Base-by-base conservation (phyloP, 2,113 vertebrate genomes). In the Heterochromis multidens region DNA sequence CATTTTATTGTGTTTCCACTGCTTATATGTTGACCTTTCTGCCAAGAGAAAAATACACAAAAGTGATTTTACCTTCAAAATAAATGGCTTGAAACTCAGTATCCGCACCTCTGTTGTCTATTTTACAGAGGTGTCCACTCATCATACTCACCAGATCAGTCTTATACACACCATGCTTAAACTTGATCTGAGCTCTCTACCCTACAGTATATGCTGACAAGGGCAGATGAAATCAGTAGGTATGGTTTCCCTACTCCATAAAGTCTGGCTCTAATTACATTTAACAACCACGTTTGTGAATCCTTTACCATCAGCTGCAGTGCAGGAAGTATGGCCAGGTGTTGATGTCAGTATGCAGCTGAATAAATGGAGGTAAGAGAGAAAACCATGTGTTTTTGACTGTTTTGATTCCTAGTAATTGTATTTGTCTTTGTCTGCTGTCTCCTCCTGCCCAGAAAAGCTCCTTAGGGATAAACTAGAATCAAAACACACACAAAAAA, bases 351-450 rank as follows among this genome's bases (percentile, higher is more conserved):
- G 72, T 57, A 43, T 67, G 67, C 61, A 80, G 77, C 60, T 21
- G 27, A 87, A 58, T 81, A 79, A 90, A 90, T 85, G 63, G 70
- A 86, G 87, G 77, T 31, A 35, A 83, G 70, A 46, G 83, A 82
- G 82, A 86, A 87, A 94, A 92, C 74, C 85, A 89, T 81, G 76
- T 85, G 87, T 87, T 91, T 91, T 83, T 82, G 90, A 88, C 77
- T 77, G 63, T 86, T 92, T 88, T 87, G 59, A 88, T 91, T 91
- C 87, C 92, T 77, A 79, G 87, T 95, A 93, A 96, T 95, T 94
- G 88, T 88, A 87, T 91, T 91, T 89, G 79, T 88, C 91, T 94
- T 90, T 90, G 83, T 91, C 89, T 92, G 79, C 86, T 84, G 84
- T 67, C 81, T 89, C 84, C 82, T 87, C 81, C 93, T 92, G 89